Percentiles rank a stretch among this genome's conserved stretches.
These are phyloP conservation scores for Ptyas mucosa DNA, from an alignment of 2,113 vertebrate species.

Conservation along the genomic window DNA sequence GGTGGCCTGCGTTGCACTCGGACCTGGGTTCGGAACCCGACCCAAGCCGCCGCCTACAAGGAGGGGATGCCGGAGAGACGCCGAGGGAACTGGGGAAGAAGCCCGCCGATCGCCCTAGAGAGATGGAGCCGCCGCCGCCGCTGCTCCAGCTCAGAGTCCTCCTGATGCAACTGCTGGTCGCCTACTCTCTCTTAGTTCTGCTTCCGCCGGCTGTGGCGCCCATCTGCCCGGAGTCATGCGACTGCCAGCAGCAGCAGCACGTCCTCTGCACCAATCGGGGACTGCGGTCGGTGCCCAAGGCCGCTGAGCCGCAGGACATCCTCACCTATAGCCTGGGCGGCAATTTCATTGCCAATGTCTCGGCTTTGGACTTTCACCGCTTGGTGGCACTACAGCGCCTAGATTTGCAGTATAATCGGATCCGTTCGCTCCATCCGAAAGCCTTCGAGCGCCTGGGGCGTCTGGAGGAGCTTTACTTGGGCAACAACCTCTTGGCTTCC, in stretches of 20 bases:
- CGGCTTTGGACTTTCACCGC: constrained; percentile 80
- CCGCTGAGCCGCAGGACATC: constrained; percentile 72
- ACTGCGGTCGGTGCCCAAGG: constrained; percentile 79
- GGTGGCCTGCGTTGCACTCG: not conserved
- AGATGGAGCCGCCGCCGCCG: constrained; percentile 65
- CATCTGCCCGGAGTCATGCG: constrained; percentile 86
- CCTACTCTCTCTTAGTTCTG: constrained; percentile 50
- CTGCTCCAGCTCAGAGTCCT: constrained; percentile 40
- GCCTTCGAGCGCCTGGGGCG: constrained; percentile 83
- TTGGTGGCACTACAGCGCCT: constrained; percentile 80
- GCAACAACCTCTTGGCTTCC: constrained; percentile 83
- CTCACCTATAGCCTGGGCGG: constrained; percentile 88
- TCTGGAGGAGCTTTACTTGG: constrained; percentile 90
- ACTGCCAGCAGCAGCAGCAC: constrained; percentile 88
- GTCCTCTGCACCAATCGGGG: constrained; percentile 91
- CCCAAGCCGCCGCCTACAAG: constrained; percentile 38
- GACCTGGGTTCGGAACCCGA: constrained; percentile 26
- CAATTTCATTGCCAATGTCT: constrained; percentile 90
- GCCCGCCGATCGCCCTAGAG: constrained; percentile 52
- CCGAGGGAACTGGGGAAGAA: constrained; percentile 58
- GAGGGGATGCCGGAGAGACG: constrained; percentile 70
- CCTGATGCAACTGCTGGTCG: constrained; percentile 64
- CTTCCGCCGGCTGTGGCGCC: constrained; percentile 60
- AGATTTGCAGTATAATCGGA: constrained; percentile 91
- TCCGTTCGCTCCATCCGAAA: constrained; percentile 81